Conservation (phyloP, 2,113 vertebrate species). For the Aegypius monachus region DNA sequence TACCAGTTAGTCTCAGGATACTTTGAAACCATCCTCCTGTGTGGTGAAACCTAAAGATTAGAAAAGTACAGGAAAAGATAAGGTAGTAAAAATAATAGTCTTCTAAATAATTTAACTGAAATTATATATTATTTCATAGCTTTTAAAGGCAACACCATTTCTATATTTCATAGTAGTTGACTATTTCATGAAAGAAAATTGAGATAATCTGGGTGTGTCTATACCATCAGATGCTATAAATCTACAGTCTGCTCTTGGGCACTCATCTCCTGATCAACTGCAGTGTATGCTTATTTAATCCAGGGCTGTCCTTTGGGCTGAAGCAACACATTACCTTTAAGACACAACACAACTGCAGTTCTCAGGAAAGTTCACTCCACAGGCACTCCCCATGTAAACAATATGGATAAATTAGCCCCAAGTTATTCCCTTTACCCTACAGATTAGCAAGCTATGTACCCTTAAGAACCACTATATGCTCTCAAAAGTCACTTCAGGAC, state of each 20-base stretch:
- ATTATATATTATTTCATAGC: neutral
- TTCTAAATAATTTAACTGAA: neutral
- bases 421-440: neutral
- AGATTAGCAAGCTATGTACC: neutral
- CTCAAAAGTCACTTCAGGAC: neutral
- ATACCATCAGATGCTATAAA: neutral
- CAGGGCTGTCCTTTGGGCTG: neutral
- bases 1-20: neutral
- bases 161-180: neutral
- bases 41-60: neutral
- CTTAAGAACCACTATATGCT: neutral
- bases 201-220: neutral
- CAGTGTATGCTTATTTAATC: neutral
- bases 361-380: neutral
- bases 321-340: neutral
- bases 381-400: neutral
- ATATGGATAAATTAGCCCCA: neutral
- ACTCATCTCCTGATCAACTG: neutral
- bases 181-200: neutral
- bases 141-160: neutral
- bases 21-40: neutral
- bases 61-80: neutral
- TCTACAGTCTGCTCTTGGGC: neutral
- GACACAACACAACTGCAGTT: neutral
- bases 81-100: neutral